These are phyloP conservation scores for Sarcophilus harrisii DNA, from an alignment of 2,797 vertebrate genomes.

Conservation along the genomic window DNA sequence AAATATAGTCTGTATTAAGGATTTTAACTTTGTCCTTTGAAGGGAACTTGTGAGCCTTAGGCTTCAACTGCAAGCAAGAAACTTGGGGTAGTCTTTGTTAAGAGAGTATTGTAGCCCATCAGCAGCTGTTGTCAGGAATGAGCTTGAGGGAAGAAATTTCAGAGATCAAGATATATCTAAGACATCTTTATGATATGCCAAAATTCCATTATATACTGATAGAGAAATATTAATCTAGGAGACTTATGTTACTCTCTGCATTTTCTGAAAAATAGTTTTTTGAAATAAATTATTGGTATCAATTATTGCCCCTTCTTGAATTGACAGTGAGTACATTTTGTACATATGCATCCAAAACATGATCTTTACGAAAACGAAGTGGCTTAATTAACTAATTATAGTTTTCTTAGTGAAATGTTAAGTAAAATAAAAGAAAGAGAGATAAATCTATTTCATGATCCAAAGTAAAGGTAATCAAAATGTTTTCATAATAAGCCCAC, in stretches of 20 bases:
- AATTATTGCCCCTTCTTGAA: background rate
- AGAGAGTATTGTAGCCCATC: background rate
- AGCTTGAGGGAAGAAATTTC: background rate
- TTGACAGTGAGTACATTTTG: constrained; percentile 37
- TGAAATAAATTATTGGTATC: background rate
- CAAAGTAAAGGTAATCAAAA: constrained; percentile 1
- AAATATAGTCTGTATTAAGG: constrained; percentile 10
- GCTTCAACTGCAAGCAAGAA: background rate
- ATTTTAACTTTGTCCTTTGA: constrained; percentile 18
- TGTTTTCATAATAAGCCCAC: constrained; percentile 40
- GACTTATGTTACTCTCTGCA: background rate
- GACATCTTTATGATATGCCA: constrained; percentile 12
- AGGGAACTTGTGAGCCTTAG: constrained; percentile 35
- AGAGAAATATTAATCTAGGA: constrained; percentile 2
- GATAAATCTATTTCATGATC: constrained; percentile 43
- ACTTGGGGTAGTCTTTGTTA: background rate
- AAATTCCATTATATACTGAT: background rate
- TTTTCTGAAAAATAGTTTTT: constrained; percentile 32
- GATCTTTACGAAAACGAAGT: background rate
- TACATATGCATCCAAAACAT: background rate
- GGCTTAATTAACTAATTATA: constrained; percentile 43
- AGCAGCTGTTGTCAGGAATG: background rate
- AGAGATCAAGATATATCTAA: background rate
- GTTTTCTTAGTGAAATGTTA: constrained; percentile 64
- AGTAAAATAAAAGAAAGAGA: constrained; percentile 38